Conservation (phyloP, 2,113 vertebrate genomes). For the Pimephales promelas region DNA sequence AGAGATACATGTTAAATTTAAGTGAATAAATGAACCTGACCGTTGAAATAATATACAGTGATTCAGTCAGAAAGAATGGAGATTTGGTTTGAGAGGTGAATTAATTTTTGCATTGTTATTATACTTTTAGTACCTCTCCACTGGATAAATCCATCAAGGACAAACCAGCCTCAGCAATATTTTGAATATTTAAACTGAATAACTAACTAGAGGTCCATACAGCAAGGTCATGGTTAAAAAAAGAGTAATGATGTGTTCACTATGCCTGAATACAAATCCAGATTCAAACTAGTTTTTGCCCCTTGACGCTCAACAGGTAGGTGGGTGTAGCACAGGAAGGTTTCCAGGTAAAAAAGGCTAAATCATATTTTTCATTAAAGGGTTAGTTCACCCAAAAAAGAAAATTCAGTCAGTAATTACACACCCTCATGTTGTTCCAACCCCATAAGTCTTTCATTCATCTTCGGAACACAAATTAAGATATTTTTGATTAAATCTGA, state of each 20-base stretch:
- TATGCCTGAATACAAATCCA: slow-evolving; percentile 1
- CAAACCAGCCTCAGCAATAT: neutral
- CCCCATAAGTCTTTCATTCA: too few species aligned
- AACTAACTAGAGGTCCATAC: neutral
- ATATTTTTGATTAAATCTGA: too few species aligned
- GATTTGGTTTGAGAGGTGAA: neutral
- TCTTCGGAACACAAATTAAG: too few species aligned
- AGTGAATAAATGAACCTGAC: neutral
- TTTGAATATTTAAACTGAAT: slow-evolving; percentile 6
- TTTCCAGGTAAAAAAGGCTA: too few species aligned
- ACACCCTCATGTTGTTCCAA: too few species aligned
- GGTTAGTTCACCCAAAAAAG: too few species aligned
- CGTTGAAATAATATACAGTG: neutral
- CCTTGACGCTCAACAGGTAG: neutral
- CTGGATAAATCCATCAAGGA: slow-evolving; percentile 8
- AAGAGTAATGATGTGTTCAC: neutral
- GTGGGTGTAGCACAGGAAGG: neutral
- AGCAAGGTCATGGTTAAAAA: slow-evolving; percentile 15
- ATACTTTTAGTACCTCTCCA: neutral
- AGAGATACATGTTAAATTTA: neutral
- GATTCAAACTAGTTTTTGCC: neutral
- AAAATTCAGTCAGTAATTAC: too few species aligned
- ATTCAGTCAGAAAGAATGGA: neutral
- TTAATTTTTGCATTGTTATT: neutral
- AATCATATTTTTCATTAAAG: too few species aligned